A percentile compares a stretch with the other conserved stretches of the same genome.
phyloP scores from a whole-genome alignment of 1,140 invertebrate species.

The Hyles vespertilio region DNA sequence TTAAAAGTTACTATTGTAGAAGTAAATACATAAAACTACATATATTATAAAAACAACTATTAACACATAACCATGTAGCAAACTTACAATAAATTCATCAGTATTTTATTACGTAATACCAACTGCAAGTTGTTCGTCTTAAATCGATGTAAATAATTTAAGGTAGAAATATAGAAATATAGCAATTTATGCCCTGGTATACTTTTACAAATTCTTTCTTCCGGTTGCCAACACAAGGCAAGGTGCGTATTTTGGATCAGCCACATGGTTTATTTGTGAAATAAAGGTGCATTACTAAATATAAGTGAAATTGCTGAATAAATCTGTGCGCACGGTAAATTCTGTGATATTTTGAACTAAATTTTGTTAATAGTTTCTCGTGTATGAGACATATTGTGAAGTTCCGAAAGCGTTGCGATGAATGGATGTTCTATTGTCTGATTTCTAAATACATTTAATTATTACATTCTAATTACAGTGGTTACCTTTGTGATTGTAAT shows the following conservation, averaged over 20 bases:
- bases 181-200: conserved; percentile 14
- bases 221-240: conserved; percentile 65
- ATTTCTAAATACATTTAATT: no score
- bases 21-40: not conserved
- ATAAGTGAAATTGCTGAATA: conserved; percentile 10
- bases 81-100: no score
- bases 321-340: conserved; percentile 12
- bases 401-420: no score
- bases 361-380: not conserved
- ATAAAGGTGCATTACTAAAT: conserved; percentile 17
- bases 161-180: not conserved
- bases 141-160: not conserved
- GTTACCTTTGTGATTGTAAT: no score
- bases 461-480: no score
- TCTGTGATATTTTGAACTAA: not conserved
- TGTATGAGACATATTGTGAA: no score
- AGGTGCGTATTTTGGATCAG: conserved; percentile 55
- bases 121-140: no score
- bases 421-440: no score
- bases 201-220: conserved; percentile 56
- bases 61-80: no score
- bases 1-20: not conserved
- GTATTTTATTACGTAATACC: no score
- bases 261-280: conserved; percentile 53
- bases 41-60: not conserved